A percentile compares a stretch with the other conserved stretches of the same genome.
phyloP scores from a whole-genome alignment of 2,888 invertebrate species.

The Physocephala rufipes region DNA sequence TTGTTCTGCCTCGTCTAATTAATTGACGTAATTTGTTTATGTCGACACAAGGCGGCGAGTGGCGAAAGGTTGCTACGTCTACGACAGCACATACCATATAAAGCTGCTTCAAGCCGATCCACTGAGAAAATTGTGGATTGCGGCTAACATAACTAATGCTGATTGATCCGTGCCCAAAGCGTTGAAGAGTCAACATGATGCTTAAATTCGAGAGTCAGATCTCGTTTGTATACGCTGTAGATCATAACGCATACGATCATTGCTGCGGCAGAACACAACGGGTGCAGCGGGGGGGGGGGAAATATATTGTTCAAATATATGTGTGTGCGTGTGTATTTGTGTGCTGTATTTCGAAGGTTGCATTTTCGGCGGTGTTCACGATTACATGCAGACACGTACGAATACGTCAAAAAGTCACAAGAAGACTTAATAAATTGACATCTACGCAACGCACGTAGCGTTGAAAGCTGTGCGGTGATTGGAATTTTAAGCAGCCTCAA shows the following conservation, averaged over 20 bases:
- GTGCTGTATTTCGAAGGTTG: background rate
- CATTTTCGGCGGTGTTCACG: conserved; percentile 14
- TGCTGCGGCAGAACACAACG: background rate
- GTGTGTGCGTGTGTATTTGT: background rate
- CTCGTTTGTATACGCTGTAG: background rate
- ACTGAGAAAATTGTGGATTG: conserved; percentile 15
- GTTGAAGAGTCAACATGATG: conserved; percentile 12
- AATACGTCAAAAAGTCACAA: conserved; percentile 25
- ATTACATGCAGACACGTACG: conserved; percentile 28
- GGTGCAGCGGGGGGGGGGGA: no score
- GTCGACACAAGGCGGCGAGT: conserved; percentile 48
- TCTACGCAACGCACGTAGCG: conserved; percentile 26
- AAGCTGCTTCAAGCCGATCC: background rate
- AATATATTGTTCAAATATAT: no score
- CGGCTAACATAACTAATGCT: conserved; percentile 50
- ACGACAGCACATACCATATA: conserved; percentile 40
- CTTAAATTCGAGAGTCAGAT: conserved; percentile 17
- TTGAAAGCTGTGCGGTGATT: conserved; percentile 25
- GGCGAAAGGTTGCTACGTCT: no score
- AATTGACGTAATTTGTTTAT: conserved; percentile 62
- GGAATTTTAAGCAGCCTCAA: conserved; percentile 35
- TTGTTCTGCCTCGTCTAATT: conserved; percentile 56
- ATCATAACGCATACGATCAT: background rate
- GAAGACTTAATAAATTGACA: conserved; percentile 21
- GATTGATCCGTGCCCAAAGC: conserved; percentile 53